Percentiles rank a stretch among this genome's conserved stretches.
Evolutionary conservation across 2,888 invertebrate genomes (phyloP).

Genomic region (Alloscopus bannaensis): DNA sequence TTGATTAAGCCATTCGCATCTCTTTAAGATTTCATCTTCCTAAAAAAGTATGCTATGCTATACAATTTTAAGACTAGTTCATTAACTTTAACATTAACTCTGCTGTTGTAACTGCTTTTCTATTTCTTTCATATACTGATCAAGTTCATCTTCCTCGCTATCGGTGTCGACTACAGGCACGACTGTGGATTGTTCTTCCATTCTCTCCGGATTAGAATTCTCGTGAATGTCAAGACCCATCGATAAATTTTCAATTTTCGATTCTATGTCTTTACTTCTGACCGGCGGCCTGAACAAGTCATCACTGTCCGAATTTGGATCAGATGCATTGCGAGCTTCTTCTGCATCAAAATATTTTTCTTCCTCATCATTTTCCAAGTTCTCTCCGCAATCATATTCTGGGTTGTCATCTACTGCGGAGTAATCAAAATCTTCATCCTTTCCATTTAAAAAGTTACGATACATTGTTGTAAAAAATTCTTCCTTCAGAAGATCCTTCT

Average conservation of each 20-base stretch:
- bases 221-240: conserved; percentile 18
- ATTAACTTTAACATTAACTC: no score
- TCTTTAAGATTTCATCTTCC: no score
- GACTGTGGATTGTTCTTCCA: neutral
- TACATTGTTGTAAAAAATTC: conserved; percentile 92
- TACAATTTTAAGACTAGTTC: no score
- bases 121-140: conserved; percentile 69
- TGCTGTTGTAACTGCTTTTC: conserved; percentile 64
- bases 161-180: conserved; percentile 1
- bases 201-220: neutral
- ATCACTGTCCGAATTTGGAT: conserved; percentile 40
- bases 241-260: conserved; percentile 46
- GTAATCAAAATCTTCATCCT: conserved; percentile 90
- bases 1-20: no score
- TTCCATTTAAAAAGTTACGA: conserved; percentile 87
- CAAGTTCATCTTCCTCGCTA: conserved; percentile 70
- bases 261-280: conserved; percentile 55
- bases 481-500: conserved; percentile 81
- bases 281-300: conserved; percentile 53
- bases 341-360: conserved; percentile 94
- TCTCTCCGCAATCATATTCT: conserved; percentile 85
- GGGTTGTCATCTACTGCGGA: conserved; percentile 86
- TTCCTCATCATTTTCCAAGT: conserved; percentile 87
- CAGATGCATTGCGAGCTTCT: conserved; percentile 78
- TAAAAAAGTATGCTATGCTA: no score